Percentiles rank a stretch among this genome's conserved stretches.
Evolutionary conservation across 2,113 vertebrate species (phyloP).

Genomic region (Menidia beryllina): DNA sequence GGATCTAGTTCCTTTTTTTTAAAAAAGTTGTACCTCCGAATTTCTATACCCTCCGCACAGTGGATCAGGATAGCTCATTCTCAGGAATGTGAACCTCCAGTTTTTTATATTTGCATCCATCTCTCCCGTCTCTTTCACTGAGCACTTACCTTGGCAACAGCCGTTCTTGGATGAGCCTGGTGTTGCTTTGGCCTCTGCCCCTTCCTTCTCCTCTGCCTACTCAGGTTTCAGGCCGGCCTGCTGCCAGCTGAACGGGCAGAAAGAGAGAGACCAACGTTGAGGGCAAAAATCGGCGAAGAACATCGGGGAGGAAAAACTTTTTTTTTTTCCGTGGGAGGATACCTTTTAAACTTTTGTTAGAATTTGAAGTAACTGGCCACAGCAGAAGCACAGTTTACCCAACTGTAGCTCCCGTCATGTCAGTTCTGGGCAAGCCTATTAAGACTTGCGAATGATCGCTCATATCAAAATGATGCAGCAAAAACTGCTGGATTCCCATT

Average conservation of each 20-base stretch:
- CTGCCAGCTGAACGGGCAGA: conserved; percentile 33
- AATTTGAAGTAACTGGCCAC: conserved; percentile 6
- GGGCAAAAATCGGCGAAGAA: conserved; percentile 30
- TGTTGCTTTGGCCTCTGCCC: conserved; percentile 53
- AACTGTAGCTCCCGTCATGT: background rate
- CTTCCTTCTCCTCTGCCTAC: conserved; percentile 54
- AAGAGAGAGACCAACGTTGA: conserved; percentile 2
- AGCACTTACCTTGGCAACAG: conserved; percentile 60
- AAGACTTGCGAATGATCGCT: background rate
- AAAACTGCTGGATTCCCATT: background rate
- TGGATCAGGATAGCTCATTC: conserved; percentile 32
- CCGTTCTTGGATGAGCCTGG: conserved; percentile 49
- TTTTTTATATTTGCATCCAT: conserved; percentile 57
- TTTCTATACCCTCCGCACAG: conserved; percentile 8
- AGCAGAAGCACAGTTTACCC: conserved; percentile 7
- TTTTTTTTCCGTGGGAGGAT: conserved; percentile 13
- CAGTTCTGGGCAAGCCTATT: conserved; percentile 9
- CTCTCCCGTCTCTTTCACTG: conserved; percentile 26
- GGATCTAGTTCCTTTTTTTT: no score
- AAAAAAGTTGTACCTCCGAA: no score
- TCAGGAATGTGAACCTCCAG: conserved; percentile 41
- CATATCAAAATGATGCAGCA: conserved; percentile 6
- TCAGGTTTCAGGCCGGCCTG: conserved; percentile 45
- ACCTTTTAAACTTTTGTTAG: conserved; percentile 20
- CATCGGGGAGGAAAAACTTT: conserved; percentile 24